Conservation (phyloP, 30 jellyfish, hydroid and myxozoan genomes). For the Turritopsis dohrnii region DNA sequence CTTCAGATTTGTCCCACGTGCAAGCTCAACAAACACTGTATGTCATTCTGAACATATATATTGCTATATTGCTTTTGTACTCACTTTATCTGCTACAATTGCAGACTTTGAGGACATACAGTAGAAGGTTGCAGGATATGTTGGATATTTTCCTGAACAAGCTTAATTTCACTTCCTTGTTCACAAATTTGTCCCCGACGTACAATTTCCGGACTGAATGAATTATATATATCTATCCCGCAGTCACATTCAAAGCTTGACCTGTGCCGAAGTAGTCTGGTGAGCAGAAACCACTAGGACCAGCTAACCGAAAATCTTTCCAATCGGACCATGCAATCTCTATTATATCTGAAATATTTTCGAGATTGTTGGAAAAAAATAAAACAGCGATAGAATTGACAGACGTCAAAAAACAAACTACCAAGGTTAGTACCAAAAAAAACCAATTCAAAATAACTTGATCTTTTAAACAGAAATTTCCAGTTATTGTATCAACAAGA, state of each 20-base stretch:
- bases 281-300: constrained; percentile 58
- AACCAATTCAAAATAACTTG: constrained; percentile 20
- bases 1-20: too few relatives aligned
- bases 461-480: constrained; percentile 84
- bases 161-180: constrained; percentile 47
- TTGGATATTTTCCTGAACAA: too few relatives aligned
- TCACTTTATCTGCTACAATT: too few relatives aligned
- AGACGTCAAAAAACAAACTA: neutral
- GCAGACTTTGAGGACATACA: too few relatives aligned
- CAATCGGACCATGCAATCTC: constrained; percentile 80
- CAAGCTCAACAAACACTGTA: too few relatives aligned
- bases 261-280: constrained; percentile 81
- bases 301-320: constrained; percentile 68
- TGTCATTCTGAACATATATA: too few relatives aligned
- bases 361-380: too few relatives aligned
- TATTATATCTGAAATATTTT: neutral
- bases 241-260: constrained; percentile 57
- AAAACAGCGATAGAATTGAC: too few relatives aligned
- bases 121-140: too few relatives aligned
- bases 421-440: neutral
- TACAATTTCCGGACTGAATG: constrained; percentile 47
- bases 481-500: constrained; percentile 84
- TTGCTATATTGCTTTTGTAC: too few relatives aligned
- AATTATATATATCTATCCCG: constrained; percentile 53
- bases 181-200: constrained; percentile 79